Base-by-base conservation (phyloP, 2,797 vertebrate species). In the Thalassophryne amazonica region DNA sequence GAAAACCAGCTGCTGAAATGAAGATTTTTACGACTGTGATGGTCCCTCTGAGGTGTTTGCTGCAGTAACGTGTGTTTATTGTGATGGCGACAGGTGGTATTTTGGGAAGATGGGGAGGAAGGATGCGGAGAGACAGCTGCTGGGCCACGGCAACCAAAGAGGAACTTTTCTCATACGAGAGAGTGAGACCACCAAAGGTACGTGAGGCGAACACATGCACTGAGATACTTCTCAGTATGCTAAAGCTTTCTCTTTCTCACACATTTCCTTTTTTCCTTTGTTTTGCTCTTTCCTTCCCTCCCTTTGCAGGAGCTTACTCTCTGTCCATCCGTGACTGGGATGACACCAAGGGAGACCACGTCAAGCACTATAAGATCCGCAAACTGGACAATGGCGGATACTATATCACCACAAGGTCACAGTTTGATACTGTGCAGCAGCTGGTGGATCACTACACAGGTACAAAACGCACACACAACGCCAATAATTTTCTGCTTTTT, bases 351-450 rank as follows among this genome's bases (percentile, higher is more conserved):
- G 94, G 93, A 0, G 93, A 98, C 31, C 95, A 99, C 0, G 90
- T 98, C 46, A 99, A 99, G 80, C 97, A 99, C 88, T 99, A 99
- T 81, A 99, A 99, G 85, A 95, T 99, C 69, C 93, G 96, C 22
- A 99, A 99, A 49, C 84, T 99, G 77, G 97, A 99, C 76, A 96
- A 81, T 0, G 97, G 97, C 0, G 97, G 97, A 20, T 99, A 93
- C 84, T 99, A 99, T 81, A 98, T 99, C 89, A 98, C 97, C 69
- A 97, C 96, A 0, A 84, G 97, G 0, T 93, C 93, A 12, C 97
- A 99, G 88, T 99, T 99, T 2, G 87, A 91, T 49, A 93, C 92
- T 0, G 89, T 99, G 50, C 93, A 86, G 63, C 71, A 98, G 72
- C 89, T 99, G 73, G 96, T 99, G 7, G 86, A 87, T 75, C 95